Conservation (phyloP, 2,888 invertebrate species). For the Cantharis rustica region DNA sequence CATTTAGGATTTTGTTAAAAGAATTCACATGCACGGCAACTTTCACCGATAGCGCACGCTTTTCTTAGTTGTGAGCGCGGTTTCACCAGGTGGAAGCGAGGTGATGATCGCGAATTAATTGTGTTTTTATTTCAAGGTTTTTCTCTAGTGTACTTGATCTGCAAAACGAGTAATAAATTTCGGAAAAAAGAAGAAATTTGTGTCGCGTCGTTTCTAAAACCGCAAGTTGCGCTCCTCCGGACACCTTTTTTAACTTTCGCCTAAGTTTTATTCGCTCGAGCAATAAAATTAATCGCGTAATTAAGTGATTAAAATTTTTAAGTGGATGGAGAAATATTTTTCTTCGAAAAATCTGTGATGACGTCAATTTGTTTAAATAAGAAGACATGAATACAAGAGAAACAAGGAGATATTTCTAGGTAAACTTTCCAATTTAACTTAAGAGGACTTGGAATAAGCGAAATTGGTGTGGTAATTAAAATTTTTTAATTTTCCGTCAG, state of each 20-base stretch:
- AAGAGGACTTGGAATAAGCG: neutral
- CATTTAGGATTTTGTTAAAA: slow-evolving; percentile 1
- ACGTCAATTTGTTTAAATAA: slow-evolving; percentile 2
- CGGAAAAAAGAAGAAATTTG: neutral
- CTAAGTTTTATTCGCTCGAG: neutral
- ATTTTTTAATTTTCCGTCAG: neutral
- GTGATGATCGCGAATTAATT: slow-evolving; percentile 19
- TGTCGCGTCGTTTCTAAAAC: neutral
- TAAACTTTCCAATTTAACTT: slow-evolving; percentile 17
- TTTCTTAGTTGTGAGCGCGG: slow-evolving; percentile 20
- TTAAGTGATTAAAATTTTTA: neutral
- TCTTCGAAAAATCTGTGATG: slow-evolving; percentile 7
- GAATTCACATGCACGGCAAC: slow-evolving; percentile 29
- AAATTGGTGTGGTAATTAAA: neutral
- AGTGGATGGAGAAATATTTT: neutral
- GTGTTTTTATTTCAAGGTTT: slow-evolving; percentile 36
- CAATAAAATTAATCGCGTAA: neutral
- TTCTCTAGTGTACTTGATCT: slow-evolving; percentile 37
- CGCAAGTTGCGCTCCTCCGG: neutral
- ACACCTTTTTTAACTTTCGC: slow-evolving; percentile 10
- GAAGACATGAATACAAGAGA: slow-evolving; percentile 12
- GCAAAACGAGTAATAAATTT: slow-evolving; percentile 22
- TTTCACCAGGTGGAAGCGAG: slow-evolving; percentile 30
- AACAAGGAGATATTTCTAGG: slow-evolving; percentile 11
- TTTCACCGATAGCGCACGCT: slow-evolving; percentile 36